Conservation (phyloP, 2,113 vertebrate genomes). For the Chionodraco myersi region DNA sequence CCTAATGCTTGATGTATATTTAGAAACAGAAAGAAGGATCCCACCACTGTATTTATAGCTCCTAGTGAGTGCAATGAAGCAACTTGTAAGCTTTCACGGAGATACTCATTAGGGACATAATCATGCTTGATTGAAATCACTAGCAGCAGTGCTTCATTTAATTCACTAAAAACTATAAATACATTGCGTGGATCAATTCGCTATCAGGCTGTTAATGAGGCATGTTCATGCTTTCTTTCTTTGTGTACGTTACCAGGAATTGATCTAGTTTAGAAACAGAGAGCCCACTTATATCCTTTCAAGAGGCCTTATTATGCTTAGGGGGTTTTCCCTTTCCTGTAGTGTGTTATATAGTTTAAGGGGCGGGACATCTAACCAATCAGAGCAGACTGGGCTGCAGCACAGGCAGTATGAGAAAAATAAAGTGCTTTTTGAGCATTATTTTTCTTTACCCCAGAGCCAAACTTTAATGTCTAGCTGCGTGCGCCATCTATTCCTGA, state of each 20-base stretch:
- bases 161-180: neutral
- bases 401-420: too few species aligned
- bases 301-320: neutral
- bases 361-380: too few species aligned
- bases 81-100: neutral
- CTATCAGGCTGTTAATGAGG: too few species aligned
- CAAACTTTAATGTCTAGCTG: constrained; percentile 52
- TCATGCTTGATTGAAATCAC: constrained; percentile 13
- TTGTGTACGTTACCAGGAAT: constrained; percentile 7
- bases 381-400: too few species aligned
- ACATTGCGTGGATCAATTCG: neutral
- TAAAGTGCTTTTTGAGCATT: neutral
- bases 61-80: constrained; percentile 17
- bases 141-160: constrained; percentile 21
- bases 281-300: constrained; percentile 28
- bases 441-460: constrained; percentile 11
- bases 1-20: neutral
- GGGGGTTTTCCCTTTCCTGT: too few species aligned
- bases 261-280: constrained; percentile 10
- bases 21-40: constrained; percentile 2
- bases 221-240: constrained; percentile 1
- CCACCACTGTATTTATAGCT: neutral
- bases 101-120: constrained; percentile 21
- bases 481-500: constrained; percentile 63
- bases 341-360: too few species aligned